Conservation (phyloP, 2,113 vertebrate species). For the Dolichotis patagonum region DNA sequence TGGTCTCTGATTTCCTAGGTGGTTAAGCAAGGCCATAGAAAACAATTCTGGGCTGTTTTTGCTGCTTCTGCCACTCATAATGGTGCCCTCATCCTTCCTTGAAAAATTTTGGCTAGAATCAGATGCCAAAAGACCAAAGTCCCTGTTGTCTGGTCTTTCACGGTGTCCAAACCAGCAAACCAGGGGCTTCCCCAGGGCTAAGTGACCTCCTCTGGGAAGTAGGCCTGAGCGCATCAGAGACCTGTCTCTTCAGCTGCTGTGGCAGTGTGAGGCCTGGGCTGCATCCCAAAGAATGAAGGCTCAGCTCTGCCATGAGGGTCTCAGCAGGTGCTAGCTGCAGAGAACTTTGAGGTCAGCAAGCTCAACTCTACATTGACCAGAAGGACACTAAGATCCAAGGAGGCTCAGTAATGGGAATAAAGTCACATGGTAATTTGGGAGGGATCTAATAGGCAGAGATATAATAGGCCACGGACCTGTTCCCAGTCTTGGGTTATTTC, state of each 20-base stretch:
- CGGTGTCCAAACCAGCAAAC: constrained; percentile 36
- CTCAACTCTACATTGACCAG: neutral
- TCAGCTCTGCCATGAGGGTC: rapidly evolving
- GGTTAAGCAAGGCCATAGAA: neutral
- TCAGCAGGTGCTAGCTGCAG: neutral
- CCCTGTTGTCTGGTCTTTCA: neutral
- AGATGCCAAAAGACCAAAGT: constrained; percentile 25
- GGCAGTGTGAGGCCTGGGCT: constrained; percentile 4
- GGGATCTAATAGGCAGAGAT: too few relatives aligned
- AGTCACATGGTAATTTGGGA: neutral
- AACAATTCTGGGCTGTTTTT: neutral
- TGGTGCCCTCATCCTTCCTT: constrained; percentile 15
- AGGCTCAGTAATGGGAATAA: neutral
- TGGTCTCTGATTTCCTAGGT: constrained; percentile 6
- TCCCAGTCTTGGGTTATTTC: neutral
- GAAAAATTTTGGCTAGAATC: neutral
- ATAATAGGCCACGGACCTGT: neutral
- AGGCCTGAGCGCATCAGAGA: neutral
- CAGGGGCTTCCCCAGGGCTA: constrained; percentile 49
- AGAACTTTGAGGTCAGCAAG: neutral
- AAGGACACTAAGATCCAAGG: neutral
- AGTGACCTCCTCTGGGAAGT: constrained; percentile 40
- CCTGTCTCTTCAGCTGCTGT: neutral
- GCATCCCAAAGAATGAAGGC: neutral
- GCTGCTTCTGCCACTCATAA: constrained; percentile 22